Evolutionary conservation across 2,888 invertebrate genomes (phyloP).

Genomic region (Drosophila suboccidentalis): DNA sequence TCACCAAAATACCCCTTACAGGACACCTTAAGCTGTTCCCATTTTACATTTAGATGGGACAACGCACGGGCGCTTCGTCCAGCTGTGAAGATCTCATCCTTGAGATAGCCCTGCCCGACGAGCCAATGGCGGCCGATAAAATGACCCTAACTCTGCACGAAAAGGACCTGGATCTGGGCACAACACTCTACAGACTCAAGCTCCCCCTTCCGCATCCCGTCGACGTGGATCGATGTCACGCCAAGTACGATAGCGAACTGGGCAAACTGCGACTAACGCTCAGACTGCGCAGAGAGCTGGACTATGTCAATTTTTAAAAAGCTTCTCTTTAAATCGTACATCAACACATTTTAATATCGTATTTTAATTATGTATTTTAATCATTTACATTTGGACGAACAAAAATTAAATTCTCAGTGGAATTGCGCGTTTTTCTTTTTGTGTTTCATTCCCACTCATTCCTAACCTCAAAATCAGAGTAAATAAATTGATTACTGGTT

Average conservation of each 20-base stretch:
- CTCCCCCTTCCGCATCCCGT: conserved; percentile 93
- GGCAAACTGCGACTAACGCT: conserved; percentile 90
- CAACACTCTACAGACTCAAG: conserved; percentile 89
- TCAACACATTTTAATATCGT: not conserved
- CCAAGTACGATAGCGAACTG: conserved; percentile 90
- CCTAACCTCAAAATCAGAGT: not conserved
- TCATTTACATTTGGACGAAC: not conserved
- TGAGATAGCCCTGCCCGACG: conserved; percentile 91
- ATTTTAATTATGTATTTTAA: not conserved
- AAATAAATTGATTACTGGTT: not conserved
- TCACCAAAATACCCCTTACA: not conserved
- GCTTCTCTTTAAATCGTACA: not conserved
- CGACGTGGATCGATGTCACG: conserved; percentile 92
- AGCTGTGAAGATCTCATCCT: conserved; percentile 96
- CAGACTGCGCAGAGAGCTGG: conserved; percentile 92
- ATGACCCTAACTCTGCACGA: conserved; percentile 90
- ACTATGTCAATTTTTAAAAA: conserved; percentile 94
- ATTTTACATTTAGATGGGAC: conserved; percentile 89
- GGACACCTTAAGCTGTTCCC: conserved; percentile 10
- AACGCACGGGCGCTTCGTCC: conserved; percentile 91
- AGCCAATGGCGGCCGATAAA: conserved; percentile 88
- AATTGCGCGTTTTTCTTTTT: not conserved
- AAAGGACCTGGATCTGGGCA: conserved; percentile 88
- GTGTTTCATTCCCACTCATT: not conserved
- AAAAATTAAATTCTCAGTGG: conserved; percentile 14